A percentile compares a stretch with the other conserved stretches of the same genome.
These are phyloP conservation scores for Lutraria lutraria DNA, from an alignment of 2,888 invertebrate species.

Conservation along the genomic window DNA sequence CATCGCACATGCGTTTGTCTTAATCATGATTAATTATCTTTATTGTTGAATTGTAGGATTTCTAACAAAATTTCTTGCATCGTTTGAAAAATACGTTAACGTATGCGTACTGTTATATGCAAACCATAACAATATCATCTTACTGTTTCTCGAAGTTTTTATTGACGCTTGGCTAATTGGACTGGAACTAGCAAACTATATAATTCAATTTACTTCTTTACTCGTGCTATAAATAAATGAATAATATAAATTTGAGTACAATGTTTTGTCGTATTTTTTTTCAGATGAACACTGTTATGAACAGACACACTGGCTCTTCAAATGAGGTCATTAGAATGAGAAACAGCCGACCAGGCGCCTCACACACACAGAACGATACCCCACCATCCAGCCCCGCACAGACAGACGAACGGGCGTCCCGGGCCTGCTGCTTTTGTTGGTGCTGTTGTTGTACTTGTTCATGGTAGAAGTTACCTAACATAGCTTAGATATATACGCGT, in stretches of 20 bases:
- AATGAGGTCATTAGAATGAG: slow-evolving; percentile 81
- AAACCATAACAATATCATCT: too few species aligned
- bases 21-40: too few species aligned
- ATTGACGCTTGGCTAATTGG: too few species aligned
- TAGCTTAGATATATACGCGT: slow-evolving; percentile 37
- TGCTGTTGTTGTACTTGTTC: slow-evolving; percentile 82
- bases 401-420: slow-evolving; percentile 74
- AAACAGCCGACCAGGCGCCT: slow-evolving; percentile 77
- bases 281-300: slow-evolving; percentile 84
- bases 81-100: too few species aligned
- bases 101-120: too few species aligned
- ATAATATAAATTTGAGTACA: neutral
- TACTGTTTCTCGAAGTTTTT: too few species aligned
- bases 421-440: slow-evolving; percentile 83
- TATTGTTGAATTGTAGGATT: too few species aligned
- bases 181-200: too few species aligned
- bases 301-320: slow-evolving; percentile 80
- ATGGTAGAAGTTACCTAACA: slow-evolving; percentile 73
- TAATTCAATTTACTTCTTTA: too few species aligned
- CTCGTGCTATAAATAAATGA: too few species aligned
- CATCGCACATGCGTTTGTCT: too few species aligned
- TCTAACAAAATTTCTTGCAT: too few species aligned
- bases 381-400: slow-evolving; percentile 79
- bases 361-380: slow-evolving; percentile 73
- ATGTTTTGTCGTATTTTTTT: slow-evolving; percentile 45